phyloP scores from a whole-genome alignment of 1,140 invertebrate species.

The Ruditapes philippinarum region DNA sequence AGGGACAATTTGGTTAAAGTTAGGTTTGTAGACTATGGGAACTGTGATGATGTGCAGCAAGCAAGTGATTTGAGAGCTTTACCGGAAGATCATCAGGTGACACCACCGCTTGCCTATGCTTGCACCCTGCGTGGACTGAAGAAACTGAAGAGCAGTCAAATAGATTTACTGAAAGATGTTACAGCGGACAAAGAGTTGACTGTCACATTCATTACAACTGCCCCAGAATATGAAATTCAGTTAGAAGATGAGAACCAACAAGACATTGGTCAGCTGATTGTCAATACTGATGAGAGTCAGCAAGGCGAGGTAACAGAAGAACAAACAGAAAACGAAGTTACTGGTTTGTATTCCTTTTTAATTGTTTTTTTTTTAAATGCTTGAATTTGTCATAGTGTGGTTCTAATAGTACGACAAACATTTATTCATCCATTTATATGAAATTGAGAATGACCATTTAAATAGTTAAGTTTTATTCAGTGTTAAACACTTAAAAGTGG shows the following conservation, averaged over 20 bases:
- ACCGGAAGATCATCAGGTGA: background rate
- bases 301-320: background rate
- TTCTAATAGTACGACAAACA: no score
- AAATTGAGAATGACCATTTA: no score
- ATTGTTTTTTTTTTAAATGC: background rate
- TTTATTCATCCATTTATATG: no score
- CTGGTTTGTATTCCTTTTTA: background rate
- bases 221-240: conserved; percentile 18
- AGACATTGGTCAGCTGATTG: background rate
- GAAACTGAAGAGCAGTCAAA: conserved; percentile 25
- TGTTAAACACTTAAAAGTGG: no score
- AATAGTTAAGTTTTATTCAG: no score
- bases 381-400: no score
- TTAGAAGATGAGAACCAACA: conserved; percentile 35
- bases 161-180: conserved; percentile 7
- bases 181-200: conserved; percentile 50
- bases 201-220: conserved; percentile 33
- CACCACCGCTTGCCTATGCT: conserved; percentile 56
- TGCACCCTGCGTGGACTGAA: conserved; percentile 41
- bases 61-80: conserved; percentile 60
- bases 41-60: conserved; percentile 88
- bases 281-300: background rate
- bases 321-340: background rate
- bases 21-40: conserved; percentile 93
- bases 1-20: conserved; percentile 85